Base-by-base conservation (phyloP, 1,140 invertebrate genomes). In the Drosophila funebris region DNA sequence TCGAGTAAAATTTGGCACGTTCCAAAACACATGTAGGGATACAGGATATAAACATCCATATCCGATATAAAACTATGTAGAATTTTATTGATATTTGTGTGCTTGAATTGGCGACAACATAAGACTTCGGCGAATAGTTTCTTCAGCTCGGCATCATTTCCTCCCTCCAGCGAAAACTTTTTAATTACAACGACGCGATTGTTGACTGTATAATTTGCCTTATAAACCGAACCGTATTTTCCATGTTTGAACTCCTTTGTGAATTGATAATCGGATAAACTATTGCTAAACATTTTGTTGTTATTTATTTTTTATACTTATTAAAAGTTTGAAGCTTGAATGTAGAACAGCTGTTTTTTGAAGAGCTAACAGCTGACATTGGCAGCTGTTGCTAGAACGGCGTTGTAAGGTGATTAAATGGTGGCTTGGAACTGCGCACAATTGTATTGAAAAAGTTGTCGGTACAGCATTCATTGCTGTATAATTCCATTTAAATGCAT, bases 1-100 rank as follows among this genome's bases (percentile, higher is more conserved):
- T 95, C 94, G 5, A 98, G 93, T 77, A 97, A 93, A 91, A 96
- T 95, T 78, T 94, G 93, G 83, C 96, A 96, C 0, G 96, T 97
- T 4, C 96, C 96, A 91, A 95, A 96, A 9, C 93, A 95, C 95
- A 97, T 96, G 13, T 96, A 92, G 3, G 96, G 96, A 72, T 95
- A 95, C 11, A 97, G 93, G 2, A 96, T 93, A 92, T 95, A 97
- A n/a, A 97, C 92, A 90, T 96, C 94, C 57, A 94, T 93, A 7
- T 94, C 94, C 73, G 93, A 93, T 0, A 97, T 94, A 93, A 97
- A 97, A 33, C 95, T 94, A 50, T 94, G 94, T 60, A 95, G 92
- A 78, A 95, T 95, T 43, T 94, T 94, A 27, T 97, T 92, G 53
- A 97, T 94, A 91, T 97, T 96, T 22, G 93, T 93, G 92, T 97